Base-by-base conservation (phyloP, 2,888 invertebrate species). In the Synanthedon vespiformis region DNA sequence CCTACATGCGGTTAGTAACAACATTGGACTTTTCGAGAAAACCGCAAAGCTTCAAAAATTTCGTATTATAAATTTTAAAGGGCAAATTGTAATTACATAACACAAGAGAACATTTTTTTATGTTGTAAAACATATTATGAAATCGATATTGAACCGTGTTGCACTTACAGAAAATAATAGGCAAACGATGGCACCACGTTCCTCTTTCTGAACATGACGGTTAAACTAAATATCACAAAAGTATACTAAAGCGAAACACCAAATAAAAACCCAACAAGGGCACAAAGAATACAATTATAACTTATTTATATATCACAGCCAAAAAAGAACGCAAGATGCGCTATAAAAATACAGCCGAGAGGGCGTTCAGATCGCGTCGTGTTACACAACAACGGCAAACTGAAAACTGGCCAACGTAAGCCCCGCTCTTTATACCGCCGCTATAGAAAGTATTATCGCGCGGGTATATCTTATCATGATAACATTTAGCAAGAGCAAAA, bases 181-280 rank as follows among this genome's bases (percentile, higher is more conserved):
- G 81, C 84, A 55, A 80, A 68, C 61, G 80, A 80, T 53, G 69
- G 60, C 50, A 83, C 65, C 54, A 83, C 64, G 67, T 71, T 81
- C 59, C 79, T 77, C 60, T 77, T 81, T 63, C 75, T 80, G 60
- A 79, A 79, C 82, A 85, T 85, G 54, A 56, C 58, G 52, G 40
- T 34, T 48, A 40, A 50, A 51, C 48, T 10, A 44, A 44, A 34
- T 40, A 40, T 22, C 53, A 53, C 50, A 48, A 40, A 44, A 48
- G 40, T 5, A 16, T 8, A 56, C 54, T 52, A 49, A 56, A 40
- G 55, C 52, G 52, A 53, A 47, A 40, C 40, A 53, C 51, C 51
- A 50, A 52, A 52, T 54, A 52, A 8, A 51, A 59, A 54, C 52
- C 13, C 40, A 50, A 54, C 44, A 44, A 14, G 14, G 44, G 14